These are phyloP conservation scores for Catostomus latipinnis DNA, from an alignment of 2,797 vertebrate genomes.

Conservation along the genomic window DNA sequence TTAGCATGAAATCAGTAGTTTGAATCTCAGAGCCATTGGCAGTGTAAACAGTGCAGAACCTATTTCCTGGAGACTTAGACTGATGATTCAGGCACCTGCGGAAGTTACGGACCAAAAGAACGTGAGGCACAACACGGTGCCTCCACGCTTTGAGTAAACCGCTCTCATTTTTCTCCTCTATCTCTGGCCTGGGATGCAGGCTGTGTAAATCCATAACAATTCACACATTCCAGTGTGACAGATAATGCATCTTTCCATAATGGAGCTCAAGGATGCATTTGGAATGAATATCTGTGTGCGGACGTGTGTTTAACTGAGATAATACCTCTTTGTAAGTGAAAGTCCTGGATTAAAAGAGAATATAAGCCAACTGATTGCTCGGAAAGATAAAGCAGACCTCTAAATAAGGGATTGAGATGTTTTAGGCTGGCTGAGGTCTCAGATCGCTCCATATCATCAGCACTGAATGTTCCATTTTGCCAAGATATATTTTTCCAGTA, in stretches of 20 bases:
- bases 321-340: conserved; percentile 58
- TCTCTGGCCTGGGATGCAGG: conserved; percentile 29
- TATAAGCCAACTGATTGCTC: conserved; percentile 61
- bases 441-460: conserved; percentile 30
- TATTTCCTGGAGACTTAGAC: not conserved
- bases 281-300: conserved; percentile 42
- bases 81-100: not conserved
- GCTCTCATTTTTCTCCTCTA: not conserved
- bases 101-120: conserved; percentile 1
- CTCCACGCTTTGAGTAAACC: not conserved
- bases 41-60: not conserved
- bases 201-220: conserved; percentile 40
- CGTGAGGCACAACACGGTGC: not conserved
- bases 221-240: conserved; percentile 45
- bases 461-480: conserved; percentile 24
- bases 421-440: conserved; percentile 56
- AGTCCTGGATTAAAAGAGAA: conserved; percentile 62
- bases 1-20: conserved; percentile 11
- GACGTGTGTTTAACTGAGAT: conserved; percentile 49
- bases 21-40: not conserved
- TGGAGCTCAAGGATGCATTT: conserved; percentile 55
- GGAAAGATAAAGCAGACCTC: conserved; percentile 54
- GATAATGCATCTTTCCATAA: conserved; percentile 50
- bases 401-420: conserved; percentile 61
- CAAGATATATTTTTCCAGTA: conserved; percentile 5